A percentile compares a stretch with the other conserved stretches of the same genome.
phyloP scores from a whole-genome alignment of 1,140 invertebrate species.

The Ceratosolen fusciceps region DNA sequence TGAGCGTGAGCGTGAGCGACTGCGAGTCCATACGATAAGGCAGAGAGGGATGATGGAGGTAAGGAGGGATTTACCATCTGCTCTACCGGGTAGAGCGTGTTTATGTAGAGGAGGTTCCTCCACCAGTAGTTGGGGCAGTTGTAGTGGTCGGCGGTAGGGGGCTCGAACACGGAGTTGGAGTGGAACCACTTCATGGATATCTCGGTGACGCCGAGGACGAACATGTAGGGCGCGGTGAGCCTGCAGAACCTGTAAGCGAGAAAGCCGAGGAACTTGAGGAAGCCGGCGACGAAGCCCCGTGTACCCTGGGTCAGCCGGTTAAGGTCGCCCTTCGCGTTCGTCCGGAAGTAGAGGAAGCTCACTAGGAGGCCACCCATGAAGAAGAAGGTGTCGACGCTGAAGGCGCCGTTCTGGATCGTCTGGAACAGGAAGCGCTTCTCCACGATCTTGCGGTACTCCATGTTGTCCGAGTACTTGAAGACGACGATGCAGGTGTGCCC shows the following conservation, averaged over 20 bases:
- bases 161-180: conserved; percentile 85
- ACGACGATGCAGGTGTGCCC: conserved; percentile 89
- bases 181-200: conserved; percentile 87
- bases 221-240: conserved; percentile 87
- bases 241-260: conserved; percentile 83
- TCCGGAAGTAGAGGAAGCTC: conserved; percentile 87
- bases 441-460: conserved; percentile 82
- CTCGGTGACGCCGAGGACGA: conserved; percentile 84
- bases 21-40: too few relatives aligned
- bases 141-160: conserved; percentile 83
- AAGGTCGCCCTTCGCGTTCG: conserved; percentile 84
- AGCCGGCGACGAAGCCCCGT: conserved; percentile 78
- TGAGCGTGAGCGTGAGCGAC: too few relatives aligned
- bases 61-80: conserved; percentile 79
- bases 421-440: conserved; percentile 87
- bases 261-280: conserved; percentile 84
- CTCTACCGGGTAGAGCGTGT: conserved; percentile 86
- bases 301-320: conserved; percentile 81
- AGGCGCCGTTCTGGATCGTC: conserved; percentile 87
- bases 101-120: conserved; percentile 87
- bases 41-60: background rate
- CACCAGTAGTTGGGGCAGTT: conserved; percentile 90
- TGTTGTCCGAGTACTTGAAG: conserved; percentile 90
- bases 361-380: conserved; percentile 87
- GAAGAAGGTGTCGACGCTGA: conserved; percentile 94